Evolutionary conservation across 1,140 invertebrate genomes (phyloP).

Genomic region (Anoplolepis gracilipes): DNA sequence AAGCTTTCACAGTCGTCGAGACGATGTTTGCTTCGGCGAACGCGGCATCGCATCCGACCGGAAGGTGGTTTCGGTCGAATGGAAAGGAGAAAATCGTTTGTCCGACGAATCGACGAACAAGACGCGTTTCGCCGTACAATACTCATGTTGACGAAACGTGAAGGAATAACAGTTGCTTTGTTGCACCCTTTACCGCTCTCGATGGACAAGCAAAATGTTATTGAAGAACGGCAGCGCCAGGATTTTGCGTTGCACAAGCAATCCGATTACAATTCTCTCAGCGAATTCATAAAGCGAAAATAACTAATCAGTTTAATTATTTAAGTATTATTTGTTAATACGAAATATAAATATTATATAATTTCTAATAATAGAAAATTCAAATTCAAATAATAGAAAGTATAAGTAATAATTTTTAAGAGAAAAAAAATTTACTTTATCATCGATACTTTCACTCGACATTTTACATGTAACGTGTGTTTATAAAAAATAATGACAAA

Average conservation of each 20-base stretch:
- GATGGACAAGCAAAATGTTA: slow-evolving; percentile 24
- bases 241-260: background rate
- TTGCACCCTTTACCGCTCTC: background rate
- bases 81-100: slow-evolving; percentile 59
- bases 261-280: background rate
- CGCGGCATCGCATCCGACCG: slow-evolving; percentile 33
- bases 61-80: slow-evolving; percentile 47
- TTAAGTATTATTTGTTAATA: background rate
- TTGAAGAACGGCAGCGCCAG: background rate
- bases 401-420: background rate
- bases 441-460: background rate
- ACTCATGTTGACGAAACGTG: slow-evolving; percentile 40
- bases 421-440: background rate
- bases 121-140: slow-evolving; percentile 28
- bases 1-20: slow-evolving; percentile 45
- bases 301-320: background rate
- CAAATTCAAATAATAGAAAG: too few relatives aligned
- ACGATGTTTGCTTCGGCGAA: slow-evolving; percentile 39
- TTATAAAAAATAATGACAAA: slow-evolving; percentile 6
- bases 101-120: slow-evolving; percentile 49
- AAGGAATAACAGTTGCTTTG: slow-evolving; percentile 17
- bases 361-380: too few relatives aligned
- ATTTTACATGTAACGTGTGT: background rate
- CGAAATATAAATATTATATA: background rate
- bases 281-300: background rate